Evolutionary conservation across 2,888 invertebrate genomes (phyloP).

Genomic region (Rhagonycha lutea): DNA sequence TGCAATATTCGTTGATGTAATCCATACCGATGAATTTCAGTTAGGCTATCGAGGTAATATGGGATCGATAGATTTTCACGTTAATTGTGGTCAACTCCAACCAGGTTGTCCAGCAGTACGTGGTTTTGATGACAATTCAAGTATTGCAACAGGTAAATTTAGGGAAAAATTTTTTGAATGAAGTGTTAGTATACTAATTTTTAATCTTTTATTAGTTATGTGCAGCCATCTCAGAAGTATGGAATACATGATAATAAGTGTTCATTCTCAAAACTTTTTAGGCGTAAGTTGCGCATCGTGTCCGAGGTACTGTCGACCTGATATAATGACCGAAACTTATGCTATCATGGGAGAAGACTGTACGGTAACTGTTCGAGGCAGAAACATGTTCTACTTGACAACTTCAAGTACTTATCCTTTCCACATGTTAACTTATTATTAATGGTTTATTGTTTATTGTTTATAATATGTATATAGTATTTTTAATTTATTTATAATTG

Average conservation of each 20-base stretch:
- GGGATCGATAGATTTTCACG: not conserved
- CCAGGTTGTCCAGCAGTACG: not conserved
- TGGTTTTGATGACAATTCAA: not conserved
- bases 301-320: not conserved
- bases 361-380: not conserved
- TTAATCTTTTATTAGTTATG: not conserved
- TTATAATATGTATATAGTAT: too few relatives aligned
- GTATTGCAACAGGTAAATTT: not conserved
- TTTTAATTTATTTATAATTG: too few relatives aligned
- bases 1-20: not conserved
- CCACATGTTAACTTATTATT: not conserved
- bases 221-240: slow-evolving; percentile 5
- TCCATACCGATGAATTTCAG: not conserved
- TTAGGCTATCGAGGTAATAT: not conserved
- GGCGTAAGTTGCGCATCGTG: not conserved
- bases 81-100: not conserved
- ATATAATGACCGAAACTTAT: not conserved
- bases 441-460: too few relatives aligned
- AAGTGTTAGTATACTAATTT: not conserved
- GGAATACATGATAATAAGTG: slow-evolving; percentile 3
- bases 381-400: not conserved
- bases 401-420: not conserved
- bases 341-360: not conserved
- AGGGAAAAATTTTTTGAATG: not conserved
- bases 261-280: not conserved